A percentile compares a stretch with the other conserved stretches of the same genome.
Conservation (phyloP, 2,797 vertebrate species). For the Buphagus erythrorhynchus region DNA sequence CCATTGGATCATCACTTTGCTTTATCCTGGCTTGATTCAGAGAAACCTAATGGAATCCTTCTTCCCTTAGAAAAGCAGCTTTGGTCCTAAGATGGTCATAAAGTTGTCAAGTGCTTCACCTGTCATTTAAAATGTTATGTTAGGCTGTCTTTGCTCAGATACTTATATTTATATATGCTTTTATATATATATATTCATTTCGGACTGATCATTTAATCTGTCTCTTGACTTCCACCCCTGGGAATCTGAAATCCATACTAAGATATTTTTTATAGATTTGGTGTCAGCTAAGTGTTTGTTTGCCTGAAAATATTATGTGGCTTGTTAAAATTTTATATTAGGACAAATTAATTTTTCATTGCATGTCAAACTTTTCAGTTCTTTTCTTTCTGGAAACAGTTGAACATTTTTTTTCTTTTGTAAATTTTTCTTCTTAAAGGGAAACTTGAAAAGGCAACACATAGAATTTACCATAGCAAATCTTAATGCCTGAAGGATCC, state of each 20-base stretch:
- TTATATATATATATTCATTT: background rate
- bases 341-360: background rate
- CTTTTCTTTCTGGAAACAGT: background rate
- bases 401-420: slow-evolving; percentile 17
- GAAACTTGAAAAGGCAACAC: background rate
- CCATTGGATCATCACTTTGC: background rate
- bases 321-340: background rate
- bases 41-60: background rate
- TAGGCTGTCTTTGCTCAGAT: background rate
- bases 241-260: background rate
- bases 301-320: background rate
- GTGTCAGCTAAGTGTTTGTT: background rate
- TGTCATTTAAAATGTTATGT: background rate
- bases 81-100: background rate
- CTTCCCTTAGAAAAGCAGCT: background rate
- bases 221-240: background rate
- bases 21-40: background rate
- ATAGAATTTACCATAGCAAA: background rate
- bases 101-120: background rate
- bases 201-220: background rate
- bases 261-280: background rate
- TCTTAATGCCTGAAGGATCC: background rate
- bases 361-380: background rate
- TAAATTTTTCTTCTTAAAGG: background rate
- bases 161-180: background rate